Conservation (phyloP, 2,888 invertebrate genomes). For the Rotaria sp. region DNA sequence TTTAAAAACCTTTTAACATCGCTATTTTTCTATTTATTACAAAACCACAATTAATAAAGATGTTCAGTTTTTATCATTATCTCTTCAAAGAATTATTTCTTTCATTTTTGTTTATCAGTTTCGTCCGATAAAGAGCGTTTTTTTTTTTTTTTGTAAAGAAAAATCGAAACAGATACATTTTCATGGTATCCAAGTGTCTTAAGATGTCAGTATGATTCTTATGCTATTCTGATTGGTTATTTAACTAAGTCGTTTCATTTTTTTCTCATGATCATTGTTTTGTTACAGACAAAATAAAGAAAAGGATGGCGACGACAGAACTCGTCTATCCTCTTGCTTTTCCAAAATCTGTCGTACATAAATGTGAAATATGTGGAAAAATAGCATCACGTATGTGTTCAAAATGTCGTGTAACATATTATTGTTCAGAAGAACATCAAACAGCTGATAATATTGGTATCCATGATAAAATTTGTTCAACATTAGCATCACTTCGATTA, state of each 20-base stretch:
- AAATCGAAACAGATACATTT: background rate
- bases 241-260: background rate
- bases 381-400: conserved; percentile 54
- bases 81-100: too few species aligned
- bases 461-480: conserved; percentile 55
- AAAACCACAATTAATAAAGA: too few species aligned
- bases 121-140: too few species aligned
- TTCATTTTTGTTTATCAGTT: too few species aligned
- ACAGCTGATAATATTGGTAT: conserved; percentile 54
- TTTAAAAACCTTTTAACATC: too few species aligned
- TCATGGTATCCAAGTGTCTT: background rate
- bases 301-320: conserved; percentile 28
- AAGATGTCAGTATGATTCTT: background rate
- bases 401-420: conserved; percentile 54
- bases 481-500: conserved; percentile 49
- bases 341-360: conserved; percentile 51
- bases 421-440: conserved; percentile 54
- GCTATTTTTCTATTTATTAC: too few species aligned
- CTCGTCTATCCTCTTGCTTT: conserved; percentile 53
- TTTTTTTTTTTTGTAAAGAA: too few species aligned
- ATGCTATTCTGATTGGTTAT: background rate
- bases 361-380: conserved; percentile 55
- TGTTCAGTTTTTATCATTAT: too few species aligned
- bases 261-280: background rate
- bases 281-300: background rate